phyloP scores from a whole-genome alignment of 1,140 invertebrate species.

The Drosophila pandora region DNA sequence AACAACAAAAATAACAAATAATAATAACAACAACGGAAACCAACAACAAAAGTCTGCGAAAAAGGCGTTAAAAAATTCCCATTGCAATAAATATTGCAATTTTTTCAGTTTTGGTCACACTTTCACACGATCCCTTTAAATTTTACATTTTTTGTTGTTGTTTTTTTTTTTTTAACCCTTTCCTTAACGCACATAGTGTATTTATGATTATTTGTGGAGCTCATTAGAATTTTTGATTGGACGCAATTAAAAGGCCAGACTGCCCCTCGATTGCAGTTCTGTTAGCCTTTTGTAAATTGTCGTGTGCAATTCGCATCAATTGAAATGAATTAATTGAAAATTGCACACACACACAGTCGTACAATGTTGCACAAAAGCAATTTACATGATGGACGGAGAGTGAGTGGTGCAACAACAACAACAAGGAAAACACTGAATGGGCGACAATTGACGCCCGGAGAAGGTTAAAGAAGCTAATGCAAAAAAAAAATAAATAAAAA shows the following conservation, averaged over 20 bases:
- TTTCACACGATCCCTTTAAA: constrained; percentile 58
- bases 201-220: constrained; percentile 7
- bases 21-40: constrained; percentile 1
- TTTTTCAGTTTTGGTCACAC: constrained; percentile 52
- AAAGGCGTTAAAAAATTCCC: constrained; percentile 71
- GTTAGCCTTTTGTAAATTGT: constrained; percentile 39
- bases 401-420: constrained; percentile 20
- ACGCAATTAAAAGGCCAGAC: constrained; percentile 64
- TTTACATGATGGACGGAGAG: constrained; percentile 54
- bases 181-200: too few relatives aligned
- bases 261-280: constrained; percentile 32
- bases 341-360: constrained; percentile 52
- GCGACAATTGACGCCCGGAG: constrained; percentile 57
- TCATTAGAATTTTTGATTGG: constrained; percentile 76
- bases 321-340: constrained; percentile 73
- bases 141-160: constrained; percentile 3
- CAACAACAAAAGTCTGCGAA: constrained; percentile 23
- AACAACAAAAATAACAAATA: not conserved
- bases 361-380: constrained; percentile 33
- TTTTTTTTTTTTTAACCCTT: not conserved
- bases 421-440: constrained; percentile 54
- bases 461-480: constrained; percentile 27
- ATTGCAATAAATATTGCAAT: constrained; percentile 58
- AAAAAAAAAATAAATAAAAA: not conserved
- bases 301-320: constrained; percentile 71